Evolutionary conservation across 2,113 vertebrate genomes (phyloP), one percentile per base, ranked within the genome.

Genomic region (Amphiprion percula): DNA sequence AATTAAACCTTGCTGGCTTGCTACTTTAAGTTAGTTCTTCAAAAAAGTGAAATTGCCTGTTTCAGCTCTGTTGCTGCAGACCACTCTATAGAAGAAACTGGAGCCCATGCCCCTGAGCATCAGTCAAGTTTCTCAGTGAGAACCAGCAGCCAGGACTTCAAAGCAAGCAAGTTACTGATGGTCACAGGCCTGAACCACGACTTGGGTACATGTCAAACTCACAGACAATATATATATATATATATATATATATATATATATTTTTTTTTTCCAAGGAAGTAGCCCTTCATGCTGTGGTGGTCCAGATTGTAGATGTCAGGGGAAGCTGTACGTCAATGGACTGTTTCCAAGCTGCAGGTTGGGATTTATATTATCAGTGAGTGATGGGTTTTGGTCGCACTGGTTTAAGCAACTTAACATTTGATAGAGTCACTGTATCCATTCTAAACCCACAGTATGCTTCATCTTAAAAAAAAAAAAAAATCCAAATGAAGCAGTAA

Each of bases 241-340:
- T 21, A 21, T 21, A 21, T 21, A 21, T n/a, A n/a, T n/a, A n/a
- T n/a, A n/a, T n/a, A n/a, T n/a, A n/a, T n/a, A n/a, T n/a, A n/a
- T 1, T 17, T 54, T 65, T 63, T 68, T 37, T 37, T 37, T 10
- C 33, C 21, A 39, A 23, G 66, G 63, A 72, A 50, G 46, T 65
- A 58, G 68, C 66, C 76, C 56, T 65, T 74, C 71, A 49, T 74
- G 73, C 68, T 60, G 67, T 14, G 14, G 52, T 16, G 62, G 63
- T 39, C 59, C 44, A 33, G 49, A 54, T 11, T 50, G 21, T 30
- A 30, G 30, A 4, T 30, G 30, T 30, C 41, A 46, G 8, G 11
- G 24, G 19, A 68, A 53, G 53, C 59, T 61, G 79, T 49, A 39
- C 37, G 15, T 10, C 9, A 41, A 67, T 10, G 21, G 37, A 61